Evolutionary conservation across 2,113 vertebrate genomes (phyloP).

Genomic region (Steatornis caripensis): DNA sequence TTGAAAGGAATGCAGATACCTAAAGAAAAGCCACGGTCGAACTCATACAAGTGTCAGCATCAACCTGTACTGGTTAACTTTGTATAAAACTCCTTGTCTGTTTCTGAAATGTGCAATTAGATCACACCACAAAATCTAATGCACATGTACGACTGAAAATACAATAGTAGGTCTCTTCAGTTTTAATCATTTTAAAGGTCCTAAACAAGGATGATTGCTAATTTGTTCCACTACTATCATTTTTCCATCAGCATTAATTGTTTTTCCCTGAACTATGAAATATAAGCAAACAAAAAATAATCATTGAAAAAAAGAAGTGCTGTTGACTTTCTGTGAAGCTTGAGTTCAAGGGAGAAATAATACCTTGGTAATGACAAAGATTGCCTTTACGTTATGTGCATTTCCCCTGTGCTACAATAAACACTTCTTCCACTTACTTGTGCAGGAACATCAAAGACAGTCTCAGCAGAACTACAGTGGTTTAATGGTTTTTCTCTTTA

Average conservation of each 20-base stretch:
- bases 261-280: background rate
- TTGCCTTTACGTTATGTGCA: background rate
- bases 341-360: background rate
- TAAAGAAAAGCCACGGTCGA: background rate
- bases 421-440: background rate
- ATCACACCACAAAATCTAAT: background rate
- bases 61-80: background rate
- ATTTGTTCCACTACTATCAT: background rate
- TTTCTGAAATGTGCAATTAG: background rate
- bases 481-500: background rate
- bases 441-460: background rate
- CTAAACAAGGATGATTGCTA: background rate
- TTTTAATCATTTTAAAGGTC: background rate
- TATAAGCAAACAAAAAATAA: background rate
- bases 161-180: background rate
- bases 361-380: background rate
- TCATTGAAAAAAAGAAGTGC: background rate
- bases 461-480: background rate
- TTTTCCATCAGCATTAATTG: background rate
- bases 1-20: background rate
- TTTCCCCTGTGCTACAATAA: background rate
- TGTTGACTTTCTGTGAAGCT: background rate
- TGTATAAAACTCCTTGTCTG: background rate
- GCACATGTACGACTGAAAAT: background rate
- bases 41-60: background rate